Evolutionary conservation across 2,797 vertebrate genomes (phyloP).

Genomic region (Pygocentrus nattereri): DNA sequence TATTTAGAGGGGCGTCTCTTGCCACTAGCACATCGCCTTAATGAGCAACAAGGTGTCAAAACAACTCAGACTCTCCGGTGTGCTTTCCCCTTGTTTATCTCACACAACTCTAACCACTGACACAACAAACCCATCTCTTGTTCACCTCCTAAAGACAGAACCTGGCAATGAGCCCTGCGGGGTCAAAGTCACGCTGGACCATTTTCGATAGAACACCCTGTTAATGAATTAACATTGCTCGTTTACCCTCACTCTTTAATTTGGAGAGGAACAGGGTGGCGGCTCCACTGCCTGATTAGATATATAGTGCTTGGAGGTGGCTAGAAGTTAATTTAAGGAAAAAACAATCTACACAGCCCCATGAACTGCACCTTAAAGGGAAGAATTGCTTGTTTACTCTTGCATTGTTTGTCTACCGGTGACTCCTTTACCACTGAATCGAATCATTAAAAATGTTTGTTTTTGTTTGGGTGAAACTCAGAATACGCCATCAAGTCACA

Average conservation of each 20-base stretch:
- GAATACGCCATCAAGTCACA: background rate
- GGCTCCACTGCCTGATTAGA: constrained; percentile 10
- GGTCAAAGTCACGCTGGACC: constrained; percentile 46
- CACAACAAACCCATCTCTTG: constrained; percentile 45
- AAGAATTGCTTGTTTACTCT: background rate
- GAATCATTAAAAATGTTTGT: background rate
- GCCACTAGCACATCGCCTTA: constrained; percentile 60
- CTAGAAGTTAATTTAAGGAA: background rate
- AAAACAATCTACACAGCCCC: background rate
- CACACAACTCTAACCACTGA: constrained; percentile 41
- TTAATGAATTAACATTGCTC: constrained; percentile 55
- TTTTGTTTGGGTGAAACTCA: background rate
- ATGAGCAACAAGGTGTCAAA: constrained; percentile 64
- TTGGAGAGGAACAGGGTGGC: constrained; percentile 27
- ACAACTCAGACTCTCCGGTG: constrained; percentile 49
- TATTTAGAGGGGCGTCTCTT: constrained; percentile 54
- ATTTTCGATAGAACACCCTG: constrained; percentile 48
- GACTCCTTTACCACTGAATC: background rate
- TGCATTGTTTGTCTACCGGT: background rate
- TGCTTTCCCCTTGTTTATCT: constrained; percentile 56
- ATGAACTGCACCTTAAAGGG: background rate
- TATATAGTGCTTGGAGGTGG: constrained; percentile 12
- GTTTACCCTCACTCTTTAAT: constrained; percentile 29
- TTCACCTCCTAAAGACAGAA: constrained; percentile 26
- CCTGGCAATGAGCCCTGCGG: constrained; percentile 42